A percentile compares a stretch with the other conserved stretches of the same genome.
Evolutionary conservation across 1,140 invertebrate genomes (phyloP).

Genomic region (Drosophila repletoides): DNA sequence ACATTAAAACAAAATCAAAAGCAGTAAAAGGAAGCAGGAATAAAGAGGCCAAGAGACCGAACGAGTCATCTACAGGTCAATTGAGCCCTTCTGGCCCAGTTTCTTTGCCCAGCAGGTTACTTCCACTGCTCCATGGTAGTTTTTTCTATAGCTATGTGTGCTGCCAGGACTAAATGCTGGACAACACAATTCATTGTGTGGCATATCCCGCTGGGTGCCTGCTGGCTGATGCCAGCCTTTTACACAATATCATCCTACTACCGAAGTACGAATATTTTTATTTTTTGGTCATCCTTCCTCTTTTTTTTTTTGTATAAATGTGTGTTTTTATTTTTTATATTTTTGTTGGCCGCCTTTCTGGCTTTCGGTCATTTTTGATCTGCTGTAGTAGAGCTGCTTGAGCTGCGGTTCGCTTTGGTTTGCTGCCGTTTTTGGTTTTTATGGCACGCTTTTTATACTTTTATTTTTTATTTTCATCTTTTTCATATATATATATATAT

Average conservation of each 20-base stretch:
- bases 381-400: constrained; percentile 73
- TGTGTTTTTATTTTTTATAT: constrained; percentile 11
- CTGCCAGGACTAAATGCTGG: constrained; percentile 66
- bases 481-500: constrained; percentile 21
- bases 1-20: constrained; percentile 20
- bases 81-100: constrained; percentile 1
- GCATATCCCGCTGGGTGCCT: constrained; percentile 58
- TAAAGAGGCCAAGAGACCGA: constrained; percentile 4
- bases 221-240: constrained; percentile 39
- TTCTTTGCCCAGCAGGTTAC: constrained; percentile 13
- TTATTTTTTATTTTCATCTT: constrained; percentile 31
- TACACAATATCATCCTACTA: constrained; percentile 14
- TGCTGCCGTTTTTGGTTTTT: constrained; percentile 64
- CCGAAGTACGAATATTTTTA: constrained; percentile 50
- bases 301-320: constrained; percentile 12
- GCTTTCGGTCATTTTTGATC: constrained; percentile 71
- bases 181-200: constrained; percentile 78
- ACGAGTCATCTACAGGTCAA: constrained; percentile 28
- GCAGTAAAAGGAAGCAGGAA: too few relatives aligned
- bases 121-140: too few relatives aligned
- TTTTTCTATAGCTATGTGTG: constrained; percentile 21
- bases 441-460: constrained; percentile 38
- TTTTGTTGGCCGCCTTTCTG: constrained; percentile 65
- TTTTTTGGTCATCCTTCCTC: constrained; percentile 52
- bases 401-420: constrained; percentile 76